Percentiles rank a stretch among this genome's conserved stretches.
phyloP scores from a whole-genome alignment of 2,797 vertebrate species.

The Micrastur ruficollis region DNA sequence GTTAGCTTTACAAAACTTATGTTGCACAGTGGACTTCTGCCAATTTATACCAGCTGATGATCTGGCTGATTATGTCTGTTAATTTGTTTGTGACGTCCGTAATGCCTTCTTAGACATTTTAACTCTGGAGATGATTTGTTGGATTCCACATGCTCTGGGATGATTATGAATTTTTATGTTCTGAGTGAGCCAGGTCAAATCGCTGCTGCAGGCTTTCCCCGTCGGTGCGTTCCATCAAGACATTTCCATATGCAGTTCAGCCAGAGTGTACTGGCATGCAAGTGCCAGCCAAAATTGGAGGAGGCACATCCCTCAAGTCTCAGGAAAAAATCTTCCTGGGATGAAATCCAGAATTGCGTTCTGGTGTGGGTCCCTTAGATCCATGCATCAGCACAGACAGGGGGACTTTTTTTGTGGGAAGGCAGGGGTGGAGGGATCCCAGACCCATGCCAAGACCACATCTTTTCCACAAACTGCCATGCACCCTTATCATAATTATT shows the following conservation, averaged over 20 bases:
- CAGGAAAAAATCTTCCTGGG: not conserved
- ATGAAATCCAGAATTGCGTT: not conserved
- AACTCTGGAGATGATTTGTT: slow-evolving; percentile 45
- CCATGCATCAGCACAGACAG: not conserved
- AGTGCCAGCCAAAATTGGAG: not conserved
- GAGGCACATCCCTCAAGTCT: not conserved
- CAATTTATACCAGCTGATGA: slow-evolving; percentile 58
- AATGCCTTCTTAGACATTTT: slow-evolving; percentile 32
- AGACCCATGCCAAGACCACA: not conserved
- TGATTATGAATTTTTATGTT: slow-evolving; percentile 21
- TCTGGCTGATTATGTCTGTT: slow-evolving; percentile 51
- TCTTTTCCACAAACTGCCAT: not conserved
- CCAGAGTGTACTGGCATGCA: not conserved
- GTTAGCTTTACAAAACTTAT: slow-evolving; percentile 20
- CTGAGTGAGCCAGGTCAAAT: slow-evolving; percentile 11
- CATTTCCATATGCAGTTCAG: not conserved
- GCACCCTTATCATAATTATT: not conserved
- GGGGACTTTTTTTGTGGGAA: not conserved
- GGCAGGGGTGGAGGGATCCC: not conserved
- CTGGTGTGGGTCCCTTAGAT: not conserved
- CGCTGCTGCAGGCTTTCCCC: not conserved
- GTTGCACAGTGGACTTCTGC: slow-evolving; percentile 22
- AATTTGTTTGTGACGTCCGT: slow-evolving; percentile 26
- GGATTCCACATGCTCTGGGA: not conserved
- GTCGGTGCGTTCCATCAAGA: not conserved